Base-by-base conservation (phyloP, 2,797 vertebrate species). In the Bovichtus diacanthus region DNA sequence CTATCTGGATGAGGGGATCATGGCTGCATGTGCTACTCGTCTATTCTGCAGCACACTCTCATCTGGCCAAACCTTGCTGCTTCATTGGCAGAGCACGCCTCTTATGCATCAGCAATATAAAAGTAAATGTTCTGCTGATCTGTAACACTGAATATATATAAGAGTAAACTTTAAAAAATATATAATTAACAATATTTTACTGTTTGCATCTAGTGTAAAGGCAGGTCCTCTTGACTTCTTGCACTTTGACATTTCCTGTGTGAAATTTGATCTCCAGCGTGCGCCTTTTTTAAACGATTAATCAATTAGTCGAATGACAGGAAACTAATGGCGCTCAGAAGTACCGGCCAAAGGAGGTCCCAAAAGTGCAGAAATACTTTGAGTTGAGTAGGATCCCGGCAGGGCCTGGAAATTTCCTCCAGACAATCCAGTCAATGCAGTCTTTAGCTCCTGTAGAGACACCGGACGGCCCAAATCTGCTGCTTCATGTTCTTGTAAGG, bases 61-160 rank as follows among this genome's bases (percentile, higher is more conserved):
- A 60, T 44, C 18, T 46, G 29, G 16, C 5, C 41, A 67, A 80
- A 41, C 29, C 21, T 31, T 54, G 34, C 46, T 49, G 31, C 56
- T 39, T 54, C 16, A 43, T 27, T 44, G 19, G 12, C 27, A 47
- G 46, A 60, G 10, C n/a, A 12, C 25, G 34, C 3, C 10, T 23
- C 27, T 25, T 70, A 25, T 46, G n/a, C 23, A 8, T 34, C 8
- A 27, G 59, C 18, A 34, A 21, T 49, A 46, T 56, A 25, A 13
- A 55, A 73, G 65, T 56, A 53, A 66, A 39, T 47, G 19, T 58
- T 56, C 29, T 70, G 12, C 21, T 41, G 21, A n/a, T 25, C 59
- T 39, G 16, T 54, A 56, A 55, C 15, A 27, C 58, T 6, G 2
- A 31, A 34, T 34, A 34, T 34, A n/a, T 12, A 11, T 36, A n/a